Conservation (phyloP, 2,888 invertebrate genomes). For the Tupiocoris notatus region DNA sequence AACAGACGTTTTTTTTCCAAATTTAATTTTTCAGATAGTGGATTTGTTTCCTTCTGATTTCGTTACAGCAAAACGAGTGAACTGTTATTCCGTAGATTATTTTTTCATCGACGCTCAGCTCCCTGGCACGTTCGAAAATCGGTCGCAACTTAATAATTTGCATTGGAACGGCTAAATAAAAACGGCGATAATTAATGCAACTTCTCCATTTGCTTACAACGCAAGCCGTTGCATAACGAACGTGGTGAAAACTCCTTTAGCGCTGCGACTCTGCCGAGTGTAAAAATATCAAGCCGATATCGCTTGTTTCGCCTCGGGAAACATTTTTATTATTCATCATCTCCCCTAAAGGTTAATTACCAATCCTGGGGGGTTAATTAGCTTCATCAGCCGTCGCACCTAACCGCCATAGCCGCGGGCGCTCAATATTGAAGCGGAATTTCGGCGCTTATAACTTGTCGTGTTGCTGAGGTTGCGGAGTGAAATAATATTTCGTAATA, state of each 20-base stretch:
- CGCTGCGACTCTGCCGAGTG: background rate
- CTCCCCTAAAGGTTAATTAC: conserved; percentile 20
- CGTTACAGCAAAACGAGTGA: too few species aligned
- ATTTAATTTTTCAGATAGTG: too few species aligned
- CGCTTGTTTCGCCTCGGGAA: background rate
- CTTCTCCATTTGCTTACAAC: background rate
- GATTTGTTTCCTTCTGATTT: too few species aligned
- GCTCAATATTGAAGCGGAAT: background rate
- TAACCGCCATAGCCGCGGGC: background rate
- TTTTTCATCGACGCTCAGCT: too few species aligned
- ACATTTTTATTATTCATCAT: conserved; percentile 19
- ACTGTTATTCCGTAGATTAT: too few species aligned
- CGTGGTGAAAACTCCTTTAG: background rate
- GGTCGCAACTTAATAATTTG: too few species aligned
- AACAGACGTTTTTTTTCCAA: too few species aligned
- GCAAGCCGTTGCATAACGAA: too few species aligned
- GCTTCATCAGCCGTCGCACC: conserved; percentile 7
- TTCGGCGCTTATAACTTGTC: background rate
- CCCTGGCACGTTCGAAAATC: too few species aligned
- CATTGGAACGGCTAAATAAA: too few species aligned
- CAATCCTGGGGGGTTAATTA: conserved; percentile 19
- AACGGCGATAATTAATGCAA: background rate
- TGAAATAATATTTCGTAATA: background rate
- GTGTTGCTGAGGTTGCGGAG: background rate
- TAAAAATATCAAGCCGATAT: background rate